Evolutionary conservation across 2,113 vertebrate species (phyloP).

Genomic region (Tapirus terrestris): DNA sequence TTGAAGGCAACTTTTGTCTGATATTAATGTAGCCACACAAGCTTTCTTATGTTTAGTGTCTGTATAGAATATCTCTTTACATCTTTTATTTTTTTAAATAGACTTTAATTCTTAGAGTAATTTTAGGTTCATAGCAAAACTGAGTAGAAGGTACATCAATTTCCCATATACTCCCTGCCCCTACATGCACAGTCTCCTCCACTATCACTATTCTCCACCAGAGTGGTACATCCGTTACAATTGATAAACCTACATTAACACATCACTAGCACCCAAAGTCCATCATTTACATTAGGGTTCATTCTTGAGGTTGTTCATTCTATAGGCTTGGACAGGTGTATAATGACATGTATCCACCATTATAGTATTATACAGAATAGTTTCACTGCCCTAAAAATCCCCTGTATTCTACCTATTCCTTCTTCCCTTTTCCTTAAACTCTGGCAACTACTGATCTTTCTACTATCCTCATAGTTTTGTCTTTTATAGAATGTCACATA

Average conservation of each 20-base stretch:
- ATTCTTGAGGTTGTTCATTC: not conserved
- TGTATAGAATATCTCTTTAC: not conserved
- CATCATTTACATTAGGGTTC: not conserved
- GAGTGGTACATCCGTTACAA: not conserved
- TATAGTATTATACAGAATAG: not conserved
- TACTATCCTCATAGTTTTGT: not conserved
- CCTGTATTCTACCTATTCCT: not conserved
- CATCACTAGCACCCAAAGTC: not conserved
- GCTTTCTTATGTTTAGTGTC: not conserved
- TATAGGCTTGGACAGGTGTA: not conserved
- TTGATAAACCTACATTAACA: not conserved
- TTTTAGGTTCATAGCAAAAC: not conserved
- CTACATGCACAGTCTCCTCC: not conserved
- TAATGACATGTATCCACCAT: not conserved
- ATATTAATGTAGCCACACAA: not conserved
- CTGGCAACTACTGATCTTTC: not conserved
- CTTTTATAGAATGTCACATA: not conserved
- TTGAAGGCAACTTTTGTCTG: not conserved
- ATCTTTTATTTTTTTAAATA: not conserved
- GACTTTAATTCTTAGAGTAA: not conserved
- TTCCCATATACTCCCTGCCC: not conserved
- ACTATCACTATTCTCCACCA: not conserved
- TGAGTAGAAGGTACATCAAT: not conserved
- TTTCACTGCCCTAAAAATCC: not conserved
- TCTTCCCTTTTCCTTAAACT: not conserved